phyloP scores from a whole-genome alignment of 2,113 vertebrate species.

The Corynorhinus townsendii region DNA sequence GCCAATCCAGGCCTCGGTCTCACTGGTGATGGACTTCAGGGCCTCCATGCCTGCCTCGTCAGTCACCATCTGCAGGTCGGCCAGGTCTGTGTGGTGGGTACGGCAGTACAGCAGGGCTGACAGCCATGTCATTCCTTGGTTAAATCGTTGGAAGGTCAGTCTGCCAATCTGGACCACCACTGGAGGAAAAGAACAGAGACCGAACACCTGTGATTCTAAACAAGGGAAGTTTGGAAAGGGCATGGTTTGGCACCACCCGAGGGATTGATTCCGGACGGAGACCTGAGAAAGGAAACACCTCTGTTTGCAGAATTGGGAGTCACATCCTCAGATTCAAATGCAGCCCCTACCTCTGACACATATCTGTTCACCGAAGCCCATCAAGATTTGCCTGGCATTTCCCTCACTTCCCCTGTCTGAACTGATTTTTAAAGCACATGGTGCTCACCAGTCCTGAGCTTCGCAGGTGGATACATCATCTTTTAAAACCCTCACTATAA shows the following conservation, averaged over 20 bases:
- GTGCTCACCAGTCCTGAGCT: background rate
- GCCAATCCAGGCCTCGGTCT: constrained; percentile 56
- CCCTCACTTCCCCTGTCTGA: background rate
- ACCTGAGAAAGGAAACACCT: background rate
- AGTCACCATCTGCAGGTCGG: background rate
- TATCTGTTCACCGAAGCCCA: background rate
- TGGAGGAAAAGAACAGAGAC: background rate
- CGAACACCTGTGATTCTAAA: background rate
- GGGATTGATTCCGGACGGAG: background rate
- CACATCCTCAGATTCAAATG: constrained; percentile 20
- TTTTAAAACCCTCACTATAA: background rate
- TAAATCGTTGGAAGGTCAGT: constrained; percentile 22
- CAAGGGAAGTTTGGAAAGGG: background rate
- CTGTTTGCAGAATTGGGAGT: background rate
- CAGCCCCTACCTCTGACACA: background rate
- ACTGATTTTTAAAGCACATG: background rate
- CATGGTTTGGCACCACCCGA: background rate
- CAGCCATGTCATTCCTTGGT: background rate
- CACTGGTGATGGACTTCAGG: background rate
- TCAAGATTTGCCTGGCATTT: background rate
- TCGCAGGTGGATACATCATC: background rate
- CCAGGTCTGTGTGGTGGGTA: constrained; percentile 8
- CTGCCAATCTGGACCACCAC: background rate
- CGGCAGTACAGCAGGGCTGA: constrained; percentile 36
- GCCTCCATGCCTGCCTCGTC: background rate